phyloP scores from a whole-genome alignment of 2,797 vertebrate species.

The Calcarius lapponicus region DNA sequence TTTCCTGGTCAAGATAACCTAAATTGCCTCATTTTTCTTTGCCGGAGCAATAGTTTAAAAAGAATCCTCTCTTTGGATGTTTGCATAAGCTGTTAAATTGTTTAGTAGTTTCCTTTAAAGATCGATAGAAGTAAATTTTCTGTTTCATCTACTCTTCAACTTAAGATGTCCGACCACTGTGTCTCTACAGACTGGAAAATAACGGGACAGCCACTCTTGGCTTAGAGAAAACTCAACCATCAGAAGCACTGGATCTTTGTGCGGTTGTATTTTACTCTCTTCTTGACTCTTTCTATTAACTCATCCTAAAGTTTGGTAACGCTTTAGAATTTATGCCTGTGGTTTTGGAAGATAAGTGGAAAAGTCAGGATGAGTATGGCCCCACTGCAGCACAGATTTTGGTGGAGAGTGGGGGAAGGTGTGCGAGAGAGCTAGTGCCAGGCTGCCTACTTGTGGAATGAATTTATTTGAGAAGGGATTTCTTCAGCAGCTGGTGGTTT shows the following conservation, averaged over 20 bases:
- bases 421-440: not conserved
- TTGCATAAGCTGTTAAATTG: not conserved
- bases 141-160: not conserved
- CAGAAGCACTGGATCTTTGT: not conserved
- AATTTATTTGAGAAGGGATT: conserved; percentile 52
- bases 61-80: not conserved
- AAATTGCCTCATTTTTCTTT: not conserved
- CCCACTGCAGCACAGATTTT: not conserved
- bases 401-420: not conserved
- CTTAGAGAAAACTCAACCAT: not conserved
- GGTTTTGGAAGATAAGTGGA: not conserved
- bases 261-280: not conserved
- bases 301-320: not conserved
- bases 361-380: not conserved
- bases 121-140: not conserved
- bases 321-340: not conserved
- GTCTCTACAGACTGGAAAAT: not conserved
- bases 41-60: not conserved
- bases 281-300: not conserved
- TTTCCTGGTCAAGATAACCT: not conserved
- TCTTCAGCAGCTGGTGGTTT: conserved; percentile 47
- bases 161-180: not conserved
- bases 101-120: not conserved
- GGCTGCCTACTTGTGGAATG: conserved; percentile 12
- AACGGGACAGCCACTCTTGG: not conserved